phyloP scores from a whole-genome alignment of 2,113 vertebrate genomes.

The Baryphthengus martii region DNA sequence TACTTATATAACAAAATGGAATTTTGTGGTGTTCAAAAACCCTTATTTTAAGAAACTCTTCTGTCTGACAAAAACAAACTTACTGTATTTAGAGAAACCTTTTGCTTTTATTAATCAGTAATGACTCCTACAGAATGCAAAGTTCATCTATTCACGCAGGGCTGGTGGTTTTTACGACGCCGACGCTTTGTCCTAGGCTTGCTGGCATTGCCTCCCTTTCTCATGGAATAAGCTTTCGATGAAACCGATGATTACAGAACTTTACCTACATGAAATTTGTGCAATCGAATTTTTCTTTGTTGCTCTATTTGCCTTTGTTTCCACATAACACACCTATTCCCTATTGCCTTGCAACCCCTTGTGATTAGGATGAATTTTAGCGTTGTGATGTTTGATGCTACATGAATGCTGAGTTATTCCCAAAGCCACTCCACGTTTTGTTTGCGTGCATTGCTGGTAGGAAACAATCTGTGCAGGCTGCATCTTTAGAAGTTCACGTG shows the following conservation, averaged over 20 bases:
- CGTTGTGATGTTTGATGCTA: slow-evolving; percentile 12
- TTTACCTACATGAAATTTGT: slow-evolving; percentile 14
- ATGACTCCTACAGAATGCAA: slow-evolving; percentile 44
- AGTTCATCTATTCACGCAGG: slow-evolving; percentile 57
- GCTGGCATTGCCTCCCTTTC: slow-evolving; percentile 54
- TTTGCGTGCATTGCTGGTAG: slow-evolving; percentile 19
- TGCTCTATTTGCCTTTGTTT: slow-evolving; percentile 18
- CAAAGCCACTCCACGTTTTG: not conserved
- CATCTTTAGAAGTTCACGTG: not conserved
- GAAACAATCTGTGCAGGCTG: slow-evolving; percentile 31
- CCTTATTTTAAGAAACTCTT: slow-evolving; percentile 68
- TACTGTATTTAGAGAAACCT: slow-evolving; percentile 55
- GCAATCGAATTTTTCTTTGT: slow-evolving; percentile 19
- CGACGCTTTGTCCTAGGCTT: slow-evolving; percentile 26
- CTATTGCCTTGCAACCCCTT: slow-evolving; percentile 14
- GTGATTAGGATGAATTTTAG: slow-evolving; percentile 44
- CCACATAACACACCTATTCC: slow-evolving; percentile 14
- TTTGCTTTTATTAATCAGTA: slow-evolving; percentile 54
- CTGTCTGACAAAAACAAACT: slow-evolving; percentile 57
- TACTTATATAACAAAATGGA: slow-evolving; percentile 61
- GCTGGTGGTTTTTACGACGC: slow-evolving; percentile 50
- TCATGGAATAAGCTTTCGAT: not conserved
- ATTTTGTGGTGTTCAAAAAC: slow-evolving; percentile 50
- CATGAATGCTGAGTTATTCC: slow-evolving; percentile 29
- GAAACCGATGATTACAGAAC: not conserved